Evolutionary conservation across 2,797 vertebrate species (phyloP), one percentile per base, ranked within the genome.

Genomic region (Clamator glandarius): DNA sequence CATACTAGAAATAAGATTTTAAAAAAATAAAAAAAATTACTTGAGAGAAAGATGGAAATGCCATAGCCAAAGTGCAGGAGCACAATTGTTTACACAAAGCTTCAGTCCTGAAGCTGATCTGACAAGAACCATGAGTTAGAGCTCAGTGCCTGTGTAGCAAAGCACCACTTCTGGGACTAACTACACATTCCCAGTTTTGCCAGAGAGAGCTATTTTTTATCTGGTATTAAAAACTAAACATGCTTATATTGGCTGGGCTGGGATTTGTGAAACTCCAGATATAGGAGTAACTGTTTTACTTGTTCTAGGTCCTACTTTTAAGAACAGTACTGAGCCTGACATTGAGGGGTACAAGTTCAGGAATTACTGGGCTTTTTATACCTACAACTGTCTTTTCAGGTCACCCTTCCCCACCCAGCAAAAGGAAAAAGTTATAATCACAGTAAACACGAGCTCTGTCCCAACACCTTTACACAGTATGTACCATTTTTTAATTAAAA

Each of bases 61-160:
- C 10, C 17, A 51, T 0, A 44, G 15, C 8, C 33, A 63, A 70
- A 82, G 29, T 4, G 12, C 50, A 84, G 39, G 50, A 1, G 2
- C 2, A 6, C 5, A 76, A 44, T 23, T 44, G 36, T 20, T 69
- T 23, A 63, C 61, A 46, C 42, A 70, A 88, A 86, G 14, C 17
- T 76, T 51, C 48, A 59, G 52, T 15, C 64, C n/a, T 10, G 5
- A 73, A 83, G 91, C 68, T 21, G 0, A 4, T 57, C 33, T 6
- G 5, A n/a, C 12, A 0, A 80, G 83, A 77, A 39, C 17, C 0
- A 0, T 2, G 64, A 66, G 52, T 18, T 24, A 33, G 13, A 81
- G 50, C 36, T 44, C 15, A 31, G 76, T 1, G 4, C 26, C 28
- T 11, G 1, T 3, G 25, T 20, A 83, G 12, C 33, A 77, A 52